Percentiles rank a stretch among this genome's conserved stretches.
These are phyloP conservation scores for Eudyptes chrysolophus DNA, from an alignment of 2,113 vertebrate genomes.

Conservation along the genomic window DNA sequence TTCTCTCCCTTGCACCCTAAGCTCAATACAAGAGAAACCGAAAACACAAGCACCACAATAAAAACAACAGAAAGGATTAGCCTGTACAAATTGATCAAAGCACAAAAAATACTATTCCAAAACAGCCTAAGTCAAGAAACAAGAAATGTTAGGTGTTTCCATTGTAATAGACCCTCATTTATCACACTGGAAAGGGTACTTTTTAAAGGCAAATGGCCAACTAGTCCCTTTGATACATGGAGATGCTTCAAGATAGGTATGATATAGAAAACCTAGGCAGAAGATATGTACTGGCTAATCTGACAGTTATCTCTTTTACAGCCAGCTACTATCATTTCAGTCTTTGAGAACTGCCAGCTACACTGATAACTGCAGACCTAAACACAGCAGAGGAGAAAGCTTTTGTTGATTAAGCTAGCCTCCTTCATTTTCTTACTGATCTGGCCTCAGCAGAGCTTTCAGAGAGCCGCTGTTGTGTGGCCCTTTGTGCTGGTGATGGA, in stretches of 20 bases:
- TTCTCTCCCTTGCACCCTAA: neutral
- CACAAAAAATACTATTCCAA: neutral
- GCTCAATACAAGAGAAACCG: neutral
- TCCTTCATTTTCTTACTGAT: neutral
- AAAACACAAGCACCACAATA: neutral
- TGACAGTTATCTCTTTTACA: slow-evolving; percentile 51
- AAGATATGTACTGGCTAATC: slow-evolving; percentile 33
- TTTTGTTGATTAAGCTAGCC: slow-evolving; percentile 29
- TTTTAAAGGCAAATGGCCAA: slow-evolving; percentile 39
- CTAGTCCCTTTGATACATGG: slow-evolving; percentile 38
- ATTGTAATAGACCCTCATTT: slow-evolving; percentile 19
- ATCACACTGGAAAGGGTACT: neutral
- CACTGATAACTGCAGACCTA: neutral
- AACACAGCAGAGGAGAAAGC: neutral
- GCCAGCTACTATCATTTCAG: slow-evolving; percentile 42
- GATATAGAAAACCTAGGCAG: slow-evolving; percentile 30
- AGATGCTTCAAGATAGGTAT: slow-evolving; percentile 58
- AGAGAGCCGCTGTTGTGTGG: neutral
- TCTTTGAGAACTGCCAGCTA: slow-evolving; percentile 12
- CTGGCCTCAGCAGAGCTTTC: neutral
- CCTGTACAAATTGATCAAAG: neutral
- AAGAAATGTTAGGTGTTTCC: slow-evolving; percentile 4
- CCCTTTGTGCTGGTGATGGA: neutral
- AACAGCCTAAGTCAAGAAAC: neutral
- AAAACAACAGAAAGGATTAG: neutral